Conservation (phyloP, 2,888 invertebrate species). For the Dasysyrphus tricinctus region DNA sequence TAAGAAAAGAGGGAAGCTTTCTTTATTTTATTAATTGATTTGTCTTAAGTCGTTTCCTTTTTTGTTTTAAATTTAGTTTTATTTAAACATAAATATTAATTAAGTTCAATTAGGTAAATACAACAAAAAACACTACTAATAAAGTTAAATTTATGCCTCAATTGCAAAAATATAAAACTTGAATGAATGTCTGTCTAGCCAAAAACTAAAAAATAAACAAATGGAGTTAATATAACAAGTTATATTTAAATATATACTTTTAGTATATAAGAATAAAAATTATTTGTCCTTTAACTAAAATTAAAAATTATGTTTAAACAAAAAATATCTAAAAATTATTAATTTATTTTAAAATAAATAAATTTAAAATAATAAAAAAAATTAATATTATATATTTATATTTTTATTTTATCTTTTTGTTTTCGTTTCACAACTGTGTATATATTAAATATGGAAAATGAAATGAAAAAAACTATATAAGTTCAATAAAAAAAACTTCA, state of each 20-base stretch:
- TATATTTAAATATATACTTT: constrained; percentile 24
- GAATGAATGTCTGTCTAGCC: constrained; percentile 32
- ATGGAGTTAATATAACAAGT: constrained; percentile 13
- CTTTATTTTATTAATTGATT: background rate
- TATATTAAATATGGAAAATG: background rate
- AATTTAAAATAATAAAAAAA: background rate
- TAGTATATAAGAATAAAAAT: constrained; percentile 42
- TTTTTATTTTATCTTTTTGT: background rate
- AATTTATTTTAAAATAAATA: background rate
- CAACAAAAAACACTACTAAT: background rate
- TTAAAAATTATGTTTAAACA: background rate
- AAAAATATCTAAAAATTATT: background rate
- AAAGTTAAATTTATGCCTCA: constrained; percentile 18
- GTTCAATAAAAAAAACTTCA: constrained; percentile 10
- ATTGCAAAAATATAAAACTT: constrained; percentile 18
- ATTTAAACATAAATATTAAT: background rate
- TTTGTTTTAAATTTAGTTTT: background rate
- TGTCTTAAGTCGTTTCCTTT: background rate
- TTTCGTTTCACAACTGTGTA: background rate
- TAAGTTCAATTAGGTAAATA: constrained; percentile 26
- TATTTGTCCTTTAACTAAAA: constrained; percentile 35
- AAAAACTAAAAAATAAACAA: constrained; percentile 21
- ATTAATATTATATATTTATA: constrained; percentile 5
- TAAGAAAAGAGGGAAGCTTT: background rate
- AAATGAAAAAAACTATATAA: background rate